Evolutionary conservation across 2,113 vertebrate genomes (phyloP).

Genomic region (Toxostoma redivivum): DNA sequence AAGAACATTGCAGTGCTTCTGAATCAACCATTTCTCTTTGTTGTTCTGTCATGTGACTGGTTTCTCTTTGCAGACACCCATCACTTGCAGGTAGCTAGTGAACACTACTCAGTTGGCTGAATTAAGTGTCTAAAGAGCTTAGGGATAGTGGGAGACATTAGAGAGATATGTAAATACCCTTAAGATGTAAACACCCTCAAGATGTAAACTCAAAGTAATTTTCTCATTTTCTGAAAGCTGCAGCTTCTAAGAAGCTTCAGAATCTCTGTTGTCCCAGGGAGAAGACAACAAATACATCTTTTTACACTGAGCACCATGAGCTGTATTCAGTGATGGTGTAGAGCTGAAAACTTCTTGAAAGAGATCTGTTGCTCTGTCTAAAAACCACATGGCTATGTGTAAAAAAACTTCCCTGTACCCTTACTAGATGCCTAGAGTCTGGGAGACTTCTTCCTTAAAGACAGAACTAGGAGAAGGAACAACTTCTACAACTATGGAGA

Average conservation of each 20-base stretch:
- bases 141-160: neutral
- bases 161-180: neutral
- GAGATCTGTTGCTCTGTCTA: neutral
- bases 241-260: neutral
- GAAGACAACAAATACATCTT: neutral
- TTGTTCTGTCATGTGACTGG: neutral
- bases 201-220: neutral
- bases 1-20: neutral
- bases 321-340: neutral
- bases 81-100: neutral
- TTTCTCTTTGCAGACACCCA: neutral
- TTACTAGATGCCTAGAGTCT: neutral
- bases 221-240: neutral
- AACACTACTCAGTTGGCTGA: neutral
- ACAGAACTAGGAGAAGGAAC: neutral
- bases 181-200: neutral
- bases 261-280: neutral
- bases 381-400: neutral
- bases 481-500: neutral
- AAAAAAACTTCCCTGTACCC: neutral
- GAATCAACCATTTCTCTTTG: neutral
- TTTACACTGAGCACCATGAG: neutral
- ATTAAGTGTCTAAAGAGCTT: neutral
- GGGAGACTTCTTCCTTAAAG: neutral
- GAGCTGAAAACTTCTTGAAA: neutral